Percentiles rank a stretch among this genome's conserved stretches.
phyloP scores from a whole-genome alignment of 2,888 invertebrate genomes.

The Abrostola triplasia region DNA sequence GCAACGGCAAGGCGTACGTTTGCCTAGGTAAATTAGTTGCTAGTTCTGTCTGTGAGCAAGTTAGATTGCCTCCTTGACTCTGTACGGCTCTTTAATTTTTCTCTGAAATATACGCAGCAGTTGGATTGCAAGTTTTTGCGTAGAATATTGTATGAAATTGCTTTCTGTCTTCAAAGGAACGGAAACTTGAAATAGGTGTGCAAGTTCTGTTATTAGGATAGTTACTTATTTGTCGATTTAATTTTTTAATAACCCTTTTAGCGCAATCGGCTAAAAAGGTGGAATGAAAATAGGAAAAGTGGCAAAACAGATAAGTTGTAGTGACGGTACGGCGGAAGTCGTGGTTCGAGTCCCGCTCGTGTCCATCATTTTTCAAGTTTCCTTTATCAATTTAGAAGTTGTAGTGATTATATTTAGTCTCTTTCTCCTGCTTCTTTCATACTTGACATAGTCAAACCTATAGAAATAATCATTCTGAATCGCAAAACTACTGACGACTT shows the following conservation, averaged over 20 bases:
- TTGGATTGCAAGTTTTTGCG: conserved; percentile 16
- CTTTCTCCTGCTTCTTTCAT: too few species aligned
- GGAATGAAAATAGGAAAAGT: not conserved
- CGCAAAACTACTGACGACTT: too few species aligned
- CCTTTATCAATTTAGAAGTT: too few species aligned
- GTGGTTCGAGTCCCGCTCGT: too few species aligned
- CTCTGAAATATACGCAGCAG: conserved; percentile 42
- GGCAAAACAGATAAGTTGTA: not conserved
- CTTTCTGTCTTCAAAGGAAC: conserved; percentile 8
- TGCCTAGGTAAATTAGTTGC: conserved; percentile 77
- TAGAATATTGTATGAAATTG: conserved; percentile 14
- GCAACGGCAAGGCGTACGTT: conserved; percentile 59
- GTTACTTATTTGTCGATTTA: not conserved
- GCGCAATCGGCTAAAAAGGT: too few species aligned
- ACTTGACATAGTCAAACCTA: too few species aligned
- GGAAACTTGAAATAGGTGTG: not conserved
- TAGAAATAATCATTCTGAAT: too few species aligned
- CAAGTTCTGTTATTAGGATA: not conserved
- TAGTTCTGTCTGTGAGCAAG: conserved; percentile 75
- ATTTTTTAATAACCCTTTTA: too few species aligned
- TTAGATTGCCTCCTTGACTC: conserved; percentile 77
- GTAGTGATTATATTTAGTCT: too few species aligned
- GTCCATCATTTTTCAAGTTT: too few species aligned
- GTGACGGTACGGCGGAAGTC: too few species aligned
- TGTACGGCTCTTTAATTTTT: conserved; percentile 69